Percentiles rank a stretch among this genome's conserved stretches.
Conservation (phyloP, 2,888 invertebrate genomes). For the Hirtodrosophila alboralis region DNA sequence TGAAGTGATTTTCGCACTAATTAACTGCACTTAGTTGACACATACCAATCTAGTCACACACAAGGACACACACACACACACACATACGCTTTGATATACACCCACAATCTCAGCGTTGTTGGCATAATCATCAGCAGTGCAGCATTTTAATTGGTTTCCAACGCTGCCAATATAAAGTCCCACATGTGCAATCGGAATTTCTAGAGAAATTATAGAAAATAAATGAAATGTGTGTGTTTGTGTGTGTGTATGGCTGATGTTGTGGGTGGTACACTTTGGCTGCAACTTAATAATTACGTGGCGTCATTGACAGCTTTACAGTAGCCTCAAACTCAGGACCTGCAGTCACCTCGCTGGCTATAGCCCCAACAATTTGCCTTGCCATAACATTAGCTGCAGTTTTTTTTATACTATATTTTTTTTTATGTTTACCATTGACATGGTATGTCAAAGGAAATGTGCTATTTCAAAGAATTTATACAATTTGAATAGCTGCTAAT, state of each 20-base stretch:
- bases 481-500: conserved; percentile 51
- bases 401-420: no score
- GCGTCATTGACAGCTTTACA: conserved; percentile 60
- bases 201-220: conserved; percentile 77
- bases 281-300: conserved; percentile 67
- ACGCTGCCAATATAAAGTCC: conserved; percentile 74
- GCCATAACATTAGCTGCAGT: conserved; percentile 2
- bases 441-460: conserved; percentile 57
- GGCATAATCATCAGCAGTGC: conserved; percentile 72
- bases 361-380: conserved; percentile 4
- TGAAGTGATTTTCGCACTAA: conserved; percentile 78
- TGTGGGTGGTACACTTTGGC: conserved; percentile 30
- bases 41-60: conserved; percentile 75
- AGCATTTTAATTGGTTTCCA: conserved; percentile 77
- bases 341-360: neutral
- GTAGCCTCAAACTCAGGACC: conserved; percentile 12
- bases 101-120: conserved; percentile 34
- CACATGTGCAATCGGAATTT: conserved; percentile 77
- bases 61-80: conserved; percentile 16
- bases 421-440: conserved; percentile 40
- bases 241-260: conserved; percentile 13
- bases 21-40: conserved; percentile 79
- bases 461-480: conserved; percentile 8
- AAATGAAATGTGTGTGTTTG: conserved; percentile 59
- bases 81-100: neutral